Percentiles rank a stretch among this genome's conserved stretches.
These are phyloP conservation scores for Periophthalmodon schlosseri DNA, from an alignment of 2,113 vertebrate genomes.

Conservation along the genomic window DNA sequence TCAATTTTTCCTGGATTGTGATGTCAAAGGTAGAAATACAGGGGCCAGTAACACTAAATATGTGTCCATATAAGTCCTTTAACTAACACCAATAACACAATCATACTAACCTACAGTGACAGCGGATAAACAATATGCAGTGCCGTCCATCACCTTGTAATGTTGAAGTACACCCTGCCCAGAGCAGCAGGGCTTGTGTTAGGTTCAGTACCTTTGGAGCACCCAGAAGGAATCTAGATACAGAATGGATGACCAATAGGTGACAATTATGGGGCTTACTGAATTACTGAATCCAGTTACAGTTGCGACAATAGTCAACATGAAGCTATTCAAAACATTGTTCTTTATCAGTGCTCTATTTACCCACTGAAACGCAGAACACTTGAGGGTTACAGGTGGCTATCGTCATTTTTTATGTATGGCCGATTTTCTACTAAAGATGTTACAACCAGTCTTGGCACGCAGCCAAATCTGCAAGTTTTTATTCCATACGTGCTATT, in stretches of 20 bases:
- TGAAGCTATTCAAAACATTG: not conserved
- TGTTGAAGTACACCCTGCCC: not conserved
- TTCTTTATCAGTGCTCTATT: not conserved
- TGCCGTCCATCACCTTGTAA: not conserved
- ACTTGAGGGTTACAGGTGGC: not conserved
- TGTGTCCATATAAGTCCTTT: too few relatives aligned
- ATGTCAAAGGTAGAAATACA: too few relatives aligned
- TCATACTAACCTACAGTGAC: not conserved
- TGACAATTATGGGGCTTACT: too few relatives aligned
- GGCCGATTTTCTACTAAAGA: not conserved
- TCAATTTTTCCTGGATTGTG: too few relatives aligned
- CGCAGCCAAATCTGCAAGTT: conserved; percentile 42
- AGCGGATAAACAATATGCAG: not conserved
- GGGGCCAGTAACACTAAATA: too few relatives aligned
- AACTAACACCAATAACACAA: not conserved
- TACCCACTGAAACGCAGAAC: not conserved
- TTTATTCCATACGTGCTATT: conserved; percentile 55
- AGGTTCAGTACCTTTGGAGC: not conserved
- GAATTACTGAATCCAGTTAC: not conserved
- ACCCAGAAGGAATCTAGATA: not conserved
- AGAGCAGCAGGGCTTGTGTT: not conserved
- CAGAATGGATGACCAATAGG: not conserved
- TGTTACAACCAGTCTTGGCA: conserved; percentile 28
- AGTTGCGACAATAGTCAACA: not conserved
- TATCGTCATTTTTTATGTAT: not conserved